Base-by-base conservation (phyloP, 2,113 vertebrate species). In the Delphinus delphis region DNA sequence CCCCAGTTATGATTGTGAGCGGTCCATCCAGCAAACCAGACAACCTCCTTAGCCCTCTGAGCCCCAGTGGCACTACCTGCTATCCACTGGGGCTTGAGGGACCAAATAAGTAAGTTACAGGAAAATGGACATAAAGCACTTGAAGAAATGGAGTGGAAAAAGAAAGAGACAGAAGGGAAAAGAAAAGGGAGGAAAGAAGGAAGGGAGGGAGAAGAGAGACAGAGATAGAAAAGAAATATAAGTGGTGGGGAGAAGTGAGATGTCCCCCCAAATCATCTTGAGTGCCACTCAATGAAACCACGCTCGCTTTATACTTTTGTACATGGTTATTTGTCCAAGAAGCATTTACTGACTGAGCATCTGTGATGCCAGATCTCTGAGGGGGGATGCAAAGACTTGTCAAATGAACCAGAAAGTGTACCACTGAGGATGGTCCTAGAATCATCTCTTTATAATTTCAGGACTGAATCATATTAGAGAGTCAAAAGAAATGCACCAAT, bases 1-100 rank as follows among this genome's bases (percentile, higher is more conserved):
- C 14, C n/a, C 12, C 18, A 26, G 21, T 81, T 50, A 60, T 0
- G 8, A 84, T 1, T 90, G 21, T 38, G 60, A 88, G 53, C 50
- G 18, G 55, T 58, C 47, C 41, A 73, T 4, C 47, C 31, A 70
- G 11, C 18, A 65, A 15, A 47, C 21, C n/a, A 11, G 26, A 12
- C 8, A 60, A 13, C 20, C 47, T 4, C 14, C 14, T 87, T 31
- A 7, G n/a, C 11, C 5, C 31, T 53, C 2, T 5, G 4, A 9
- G 15, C 17, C 23, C 12, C 26, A 55, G 5, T 6, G 14, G 3
- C 15, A 65, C 23, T 5, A 14, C 1, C 33, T 0, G 7, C 1
- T 67, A 58, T n/a, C 13, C 28, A 12, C n/a, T 20, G 41, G n/a
- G 14, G 4, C 14, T 55, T 84, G 18, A 5, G 28, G 36, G 28